These are phyloP conservation scores for Choristoneura fumiferana DNA, from an alignment of 1,140 invertebrate species.

Conservation along the genomic window DNA sequence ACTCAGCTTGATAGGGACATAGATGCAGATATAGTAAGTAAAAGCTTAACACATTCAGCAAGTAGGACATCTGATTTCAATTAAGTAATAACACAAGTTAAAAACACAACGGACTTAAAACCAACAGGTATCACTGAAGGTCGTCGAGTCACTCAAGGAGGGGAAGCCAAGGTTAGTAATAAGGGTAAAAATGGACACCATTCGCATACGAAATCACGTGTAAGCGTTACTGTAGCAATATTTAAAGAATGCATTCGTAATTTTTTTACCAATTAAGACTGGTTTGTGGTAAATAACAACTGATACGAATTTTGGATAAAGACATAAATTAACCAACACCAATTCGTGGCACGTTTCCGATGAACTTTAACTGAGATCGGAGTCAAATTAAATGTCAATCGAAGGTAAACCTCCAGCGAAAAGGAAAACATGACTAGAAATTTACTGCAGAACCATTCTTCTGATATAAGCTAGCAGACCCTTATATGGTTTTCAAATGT, in stretches of 20 bases:
- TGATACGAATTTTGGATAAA: conserved; percentile 39
- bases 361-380: conserved; percentile 42
- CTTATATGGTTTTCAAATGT: conserved; percentile 5
- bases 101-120: conserved; percentile 20
- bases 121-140: conserved; percentile 28
- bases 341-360: conserved; percentile 27
- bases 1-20: neutral
- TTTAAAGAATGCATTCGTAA: conserved; percentile 1
- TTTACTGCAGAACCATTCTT: neutral
- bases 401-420: conserved; percentile 3
- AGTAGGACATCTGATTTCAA: neutral
- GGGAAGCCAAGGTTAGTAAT: conserved; percentile 31
- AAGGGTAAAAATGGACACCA: conserved; percentile 33
- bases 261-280: conserved; percentile 3
- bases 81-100: neutral
- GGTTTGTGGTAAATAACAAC: conserved; percentile 19
- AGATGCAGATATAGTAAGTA: neutral
- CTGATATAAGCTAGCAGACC: neutral
- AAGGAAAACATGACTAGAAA: conserved; percentile 1
- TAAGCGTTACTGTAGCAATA: too few relatives aligned
- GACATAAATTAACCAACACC: conserved; percentile 24
- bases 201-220: neutral
- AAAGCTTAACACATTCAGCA: neutral
- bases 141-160: conserved; percentile 30
- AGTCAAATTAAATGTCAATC: conserved; percentile 45